Evolutionary conservation across 1,140 invertebrate species (phyloP).

Genomic region (Drosophila jambulina): DNA sequence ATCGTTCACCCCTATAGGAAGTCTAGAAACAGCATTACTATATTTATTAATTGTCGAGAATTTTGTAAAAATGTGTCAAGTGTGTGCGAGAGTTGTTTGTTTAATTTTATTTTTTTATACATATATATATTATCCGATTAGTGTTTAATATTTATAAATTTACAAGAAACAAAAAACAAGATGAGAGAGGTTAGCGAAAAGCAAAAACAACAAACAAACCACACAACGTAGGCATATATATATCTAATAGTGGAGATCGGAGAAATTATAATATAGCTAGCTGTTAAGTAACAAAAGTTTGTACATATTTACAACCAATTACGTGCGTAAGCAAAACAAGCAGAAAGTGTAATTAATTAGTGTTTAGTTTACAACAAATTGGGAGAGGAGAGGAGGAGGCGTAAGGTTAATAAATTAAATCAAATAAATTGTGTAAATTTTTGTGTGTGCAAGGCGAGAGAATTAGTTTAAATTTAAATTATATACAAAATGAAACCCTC

Average conservation of each 20-base stretch:
- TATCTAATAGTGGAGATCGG: slow-evolving; percentile 23
- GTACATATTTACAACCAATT: slow-evolving; percentile 81
- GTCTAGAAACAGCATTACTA: slow-evolving; percentile 78
- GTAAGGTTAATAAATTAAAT: slow-evolving; percentile 75
- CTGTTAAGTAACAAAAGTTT: slow-evolving; percentile 70
- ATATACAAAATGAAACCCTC: slow-evolving; percentile 55
- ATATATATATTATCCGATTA: slow-evolving; percentile 70
- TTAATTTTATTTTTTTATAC: slow-evolving; percentile 56
- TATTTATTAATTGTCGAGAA: slow-evolving; percentile 77
- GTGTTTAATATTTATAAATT: slow-evolving; percentile 80
- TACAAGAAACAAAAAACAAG: slow-evolving; percentile 46
- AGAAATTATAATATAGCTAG: slow-evolving; percentile 48
- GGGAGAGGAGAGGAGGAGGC: slow-evolving; percentile 23
- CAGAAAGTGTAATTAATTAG: slow-evolving; percentile 68
- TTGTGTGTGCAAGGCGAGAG: slow-evolving; percentile 75
- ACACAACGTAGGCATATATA: slow-evolving; percentile 69
- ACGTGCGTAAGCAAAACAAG: slow-evolving; percentile 50
- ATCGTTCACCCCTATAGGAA: slow-evolving; percentile 49
- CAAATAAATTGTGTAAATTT: slow-evolving; percentile 82
- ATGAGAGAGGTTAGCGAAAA: slow-evolving; percentile 27
- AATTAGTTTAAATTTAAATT: slow-evolving; percentile 79
- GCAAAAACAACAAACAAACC: slow-evolving; percentile 47
- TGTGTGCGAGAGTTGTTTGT: slow-evolving; percentile 56
- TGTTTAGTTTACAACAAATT: slow-evolving; percentile 62
- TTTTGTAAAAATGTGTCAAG: slow-evolving; percentile 56